Evolutionary conservation across 2,113 vertebrate genomes (phyloP), one percentile per base, ranked within the genome.

Genomic region (Glaucomys volans): DNA sequence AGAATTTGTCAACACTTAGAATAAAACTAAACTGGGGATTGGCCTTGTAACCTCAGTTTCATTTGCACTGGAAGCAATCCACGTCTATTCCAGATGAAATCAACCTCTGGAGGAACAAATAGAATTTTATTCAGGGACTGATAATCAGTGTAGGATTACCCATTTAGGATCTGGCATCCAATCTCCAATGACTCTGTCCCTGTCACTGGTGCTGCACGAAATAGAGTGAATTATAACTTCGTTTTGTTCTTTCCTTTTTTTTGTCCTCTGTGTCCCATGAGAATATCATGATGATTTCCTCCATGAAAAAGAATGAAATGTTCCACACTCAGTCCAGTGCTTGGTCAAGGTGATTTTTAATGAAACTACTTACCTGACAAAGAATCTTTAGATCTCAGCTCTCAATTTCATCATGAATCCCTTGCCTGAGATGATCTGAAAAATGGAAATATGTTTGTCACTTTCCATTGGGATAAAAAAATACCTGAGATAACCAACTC

Each of bases 391-490:
- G 77, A 37, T n/a, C 62, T 30, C 26, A 14, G 8, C 32, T 87
- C 54, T 74, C n/a, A 44, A 28, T 90, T 95, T 76, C 22, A 81
- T 57, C 82, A 50, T 57, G 20, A 95, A 96, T 85, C 35, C 32
- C 35, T 95, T 12, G 10, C 26, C 22, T 40, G 47, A 59, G 28
- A 37, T 91, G 94, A 82, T 64, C 59, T 85, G 66, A 22, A 67
- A 83, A 59, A 64, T 14, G 5, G 16, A 80, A 87, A 93, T 37
- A 69, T 24, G 37, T 69, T 44, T 71, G 86, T 90, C 59, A 89
- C 14, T 89, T 87, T 59, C 24, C 52, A 62, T 80, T n/a, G 59
- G 32, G 37, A 6, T 30, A 44, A 44, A 22, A 22, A 57, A 30
- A 20, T 44, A 44, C 17, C 72, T 42, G 32, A 44, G 64, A 87